These are phyloP conservation scores for Axea sp. DNA, from an alignment of 2,888 invertebrate genomes.

Conservation along the genomic window DNA sequence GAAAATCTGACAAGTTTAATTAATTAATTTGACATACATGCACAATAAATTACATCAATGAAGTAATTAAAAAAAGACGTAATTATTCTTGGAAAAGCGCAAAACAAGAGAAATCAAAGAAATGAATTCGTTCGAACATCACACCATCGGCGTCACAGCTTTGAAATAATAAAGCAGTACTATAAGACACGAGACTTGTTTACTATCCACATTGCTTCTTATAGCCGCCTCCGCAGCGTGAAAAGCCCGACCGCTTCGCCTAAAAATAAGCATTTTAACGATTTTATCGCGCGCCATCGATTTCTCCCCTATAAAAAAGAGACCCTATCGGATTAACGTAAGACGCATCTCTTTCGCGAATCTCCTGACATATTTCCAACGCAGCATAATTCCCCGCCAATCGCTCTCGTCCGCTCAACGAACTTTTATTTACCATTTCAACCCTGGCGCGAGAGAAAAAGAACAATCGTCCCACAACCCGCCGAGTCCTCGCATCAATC, in stretches of 20 bases:
- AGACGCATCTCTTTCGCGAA: slow-evolving; percentile 41
- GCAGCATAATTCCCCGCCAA: slow-evolving; percentile 22
- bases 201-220: not conserved
- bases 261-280: slow-evolving; percentile 47
- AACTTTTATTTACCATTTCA: slow-evolving; percentile 15
- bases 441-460: slow-evolving; percentile 3
- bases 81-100: not conserved
- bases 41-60: no score
- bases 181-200: slow-evolving; percentile 16
- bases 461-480: slow-evolving; percentile 1
- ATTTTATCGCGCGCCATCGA: slow-evolving; percentile 45
- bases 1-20: no score
- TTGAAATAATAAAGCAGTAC: slow-evolving; percentile 22
- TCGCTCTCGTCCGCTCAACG: slow-evolving; percentile 19
- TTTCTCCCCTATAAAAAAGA: slow-evolving; percentile 31
- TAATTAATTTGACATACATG: no score
- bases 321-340: slow-evolving; percentile 39
- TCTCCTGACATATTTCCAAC: slow-evolving; percentile 33
- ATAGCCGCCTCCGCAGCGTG: slow-evolving; percentile 7
- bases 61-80: no score
- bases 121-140: slow-evolving; percentile 1
- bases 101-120: not conserved
- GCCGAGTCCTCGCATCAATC: slow-evolving; percentile 19
- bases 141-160: not conserved
- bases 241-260: slow-evolving; percentile 29